Conservation (phyloP, 2,113 vertebrate species). For the Pan troglodytes region DNA sequence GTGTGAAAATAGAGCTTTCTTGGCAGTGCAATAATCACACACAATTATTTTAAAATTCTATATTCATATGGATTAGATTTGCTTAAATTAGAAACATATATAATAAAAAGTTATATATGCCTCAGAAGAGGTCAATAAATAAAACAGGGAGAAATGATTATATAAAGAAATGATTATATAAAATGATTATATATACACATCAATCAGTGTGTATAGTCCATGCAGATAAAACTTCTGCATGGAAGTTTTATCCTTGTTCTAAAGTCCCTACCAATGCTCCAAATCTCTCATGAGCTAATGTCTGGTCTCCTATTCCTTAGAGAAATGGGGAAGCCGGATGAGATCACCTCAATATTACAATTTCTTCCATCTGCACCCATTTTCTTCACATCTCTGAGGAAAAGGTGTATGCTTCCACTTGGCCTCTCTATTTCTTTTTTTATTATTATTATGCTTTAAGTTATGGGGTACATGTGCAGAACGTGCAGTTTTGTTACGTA, state of each 20-base stretch:
- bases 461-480: too few species aligned
- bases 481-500: too few species aligned
- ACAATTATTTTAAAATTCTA: not conserved
- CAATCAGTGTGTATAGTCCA: not conserved
- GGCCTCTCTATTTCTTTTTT: not conserved
- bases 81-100: not conserved
- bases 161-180: not conserved
- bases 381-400: not conserved
- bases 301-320: not conserved
- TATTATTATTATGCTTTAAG: too few species aligned
- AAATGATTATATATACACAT: not conserved
- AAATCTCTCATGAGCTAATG: not conserved
- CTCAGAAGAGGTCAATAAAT: not conserved
- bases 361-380: not conserved
- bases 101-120: not conserved
- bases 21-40: not conserved
- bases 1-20: not conserved
- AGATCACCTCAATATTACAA: not conserved
- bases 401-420: not conserved
- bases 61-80: not conserved
- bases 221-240: too few species aligned
- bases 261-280: not conserved
- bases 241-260: not conserved
- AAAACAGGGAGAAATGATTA: not conserved
- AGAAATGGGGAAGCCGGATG: not conserved